Evolutionary conservation across 2,113 vertebrate genomes (phyloP).

Genomic region (Poicephalus gulielmi): DNA sequence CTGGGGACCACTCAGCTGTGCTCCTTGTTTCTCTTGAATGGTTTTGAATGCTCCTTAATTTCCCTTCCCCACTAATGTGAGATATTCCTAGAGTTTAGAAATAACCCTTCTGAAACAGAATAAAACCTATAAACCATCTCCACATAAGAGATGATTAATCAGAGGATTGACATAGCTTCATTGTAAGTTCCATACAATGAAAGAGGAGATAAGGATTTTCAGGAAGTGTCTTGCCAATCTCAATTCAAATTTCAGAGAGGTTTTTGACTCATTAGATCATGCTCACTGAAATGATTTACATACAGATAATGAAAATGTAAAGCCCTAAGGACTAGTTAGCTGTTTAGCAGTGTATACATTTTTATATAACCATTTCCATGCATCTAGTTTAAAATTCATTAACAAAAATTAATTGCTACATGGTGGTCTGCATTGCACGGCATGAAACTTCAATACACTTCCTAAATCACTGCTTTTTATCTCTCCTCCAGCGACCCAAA

Average conservation of each 20-base stretch:
- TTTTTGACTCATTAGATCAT: conserved; percentile 73
- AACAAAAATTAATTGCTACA: conserved; percentile 77
- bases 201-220: background rate
- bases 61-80: background rate
- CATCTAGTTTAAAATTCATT: conserved; percentile 80
- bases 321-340: conserved; percentile 79
- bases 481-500: conserved; percentile 27
- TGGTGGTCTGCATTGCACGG: conserved; percentile 18
- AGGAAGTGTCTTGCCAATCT: background rate
- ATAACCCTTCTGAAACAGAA: background rate
- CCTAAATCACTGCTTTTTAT: conserved; percentile 68
- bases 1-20: background rate
- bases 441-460: conserved; percentile 16
- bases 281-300: conserved; percentile 74
- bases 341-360: conserved; percentile 78
- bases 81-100: background rate
- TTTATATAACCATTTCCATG: conserved; percentile 77
- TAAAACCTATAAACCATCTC: background rate
- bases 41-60: background rate
- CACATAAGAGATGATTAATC: background rate
- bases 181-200: background rate
- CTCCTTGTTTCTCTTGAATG: background rate
- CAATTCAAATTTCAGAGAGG: conserved; percentile 12
- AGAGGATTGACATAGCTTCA: background rate
- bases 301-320: conserved; percentile 72